phyloP scores from a whole-genome alignment of 1,140 invertebrate genomes.

The Maconellicoccus hirsutus region DNA sequence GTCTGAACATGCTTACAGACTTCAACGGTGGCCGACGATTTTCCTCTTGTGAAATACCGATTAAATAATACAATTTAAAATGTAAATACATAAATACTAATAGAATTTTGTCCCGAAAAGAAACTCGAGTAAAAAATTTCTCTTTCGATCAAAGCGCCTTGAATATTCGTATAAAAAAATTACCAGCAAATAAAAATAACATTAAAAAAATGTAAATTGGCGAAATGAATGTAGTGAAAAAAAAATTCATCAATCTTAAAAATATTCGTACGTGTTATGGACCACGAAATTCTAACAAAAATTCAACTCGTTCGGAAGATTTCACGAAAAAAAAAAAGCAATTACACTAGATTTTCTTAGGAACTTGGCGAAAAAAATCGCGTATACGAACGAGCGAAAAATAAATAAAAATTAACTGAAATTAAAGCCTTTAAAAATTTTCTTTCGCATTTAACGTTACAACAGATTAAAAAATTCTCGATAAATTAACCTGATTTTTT shows the following conservation, averaged over 20 bases:
- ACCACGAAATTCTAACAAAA: neutral
- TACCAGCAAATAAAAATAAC: neutral
- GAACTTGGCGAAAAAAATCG: conserved; percentile 1
- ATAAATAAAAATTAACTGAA: neutral
- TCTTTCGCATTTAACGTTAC: conserved; percentile 7
- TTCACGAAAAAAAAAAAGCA: neutral
- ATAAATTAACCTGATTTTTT: neutral
- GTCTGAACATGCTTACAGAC: conserved; percentile 1
- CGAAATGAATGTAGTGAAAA: neutral
- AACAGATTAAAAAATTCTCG: neutral
- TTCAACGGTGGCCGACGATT: neutral
- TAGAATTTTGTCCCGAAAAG: no score
- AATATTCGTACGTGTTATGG: neutral
- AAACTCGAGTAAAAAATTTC: no score
- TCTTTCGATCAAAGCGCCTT: neutral
- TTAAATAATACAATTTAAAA: no score
- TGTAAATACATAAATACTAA: no score
- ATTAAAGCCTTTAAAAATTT: neutral
- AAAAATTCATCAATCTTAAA: neutral
- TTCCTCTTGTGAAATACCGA: neutral
- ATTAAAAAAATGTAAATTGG: neutral
- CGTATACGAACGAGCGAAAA: no score
- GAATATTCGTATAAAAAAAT: neutral
- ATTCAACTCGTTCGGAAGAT: no score
- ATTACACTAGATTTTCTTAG: neutral